Base-by-base conservation (phyloP, 2,888 invertebrate genomes). In the Griposia aprilina region DNA sequence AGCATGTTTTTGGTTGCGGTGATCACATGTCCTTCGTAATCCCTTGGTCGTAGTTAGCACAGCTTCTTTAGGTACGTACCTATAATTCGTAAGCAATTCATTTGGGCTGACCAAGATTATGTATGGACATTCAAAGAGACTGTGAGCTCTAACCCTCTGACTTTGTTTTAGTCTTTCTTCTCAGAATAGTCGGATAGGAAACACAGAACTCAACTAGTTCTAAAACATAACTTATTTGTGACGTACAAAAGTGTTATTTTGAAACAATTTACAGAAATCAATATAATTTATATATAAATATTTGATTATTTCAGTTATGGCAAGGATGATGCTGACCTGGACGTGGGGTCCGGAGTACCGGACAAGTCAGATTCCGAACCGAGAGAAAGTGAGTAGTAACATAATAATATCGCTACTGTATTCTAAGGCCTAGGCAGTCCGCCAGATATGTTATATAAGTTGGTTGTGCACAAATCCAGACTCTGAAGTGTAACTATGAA, bases 361-460 rank as follows among this genome's bases (percentile, higher is more conserved):
- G 92, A 91, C 41, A 89, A 90, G 52, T 66, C 83, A 3, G 93
- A 93, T 2, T 82, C 90, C 8, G 95, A 95, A 57, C 89, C 87
- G 7, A 91, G 90, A 85, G 96, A 96, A 91, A 96, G 96, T 96
- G 88, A 94, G 95, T 90, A 67, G 26, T 55, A 36, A 36, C 17
- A n/a, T 68, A 36, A 23, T 10, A 52, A 36, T 52, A 63, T 73
- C 26, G 36, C 20, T 6, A 74, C 26, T 55, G 10, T 66, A 26
- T 41, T 7, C n/a, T 41, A 26, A 17, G 41, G 20, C 2, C 3
- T 20, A 30, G 17, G 5, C 13, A 45, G 17, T 20, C 41, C 10
- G 1, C 10, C 20, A 20, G 10, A 15, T 5, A 30, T 23, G 8
- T 20, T 23, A 23, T 67, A 15, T 4, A 8, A 23, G 30, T 23